A percentile compares a stretch with the other conserved stretches of the same genome.
These are phyloP conservation scores for Umimayanthus chanpuru DNA, from an alignment of 92 coral and sea anemone genomes.

Conservation along the genomic window DNA sequence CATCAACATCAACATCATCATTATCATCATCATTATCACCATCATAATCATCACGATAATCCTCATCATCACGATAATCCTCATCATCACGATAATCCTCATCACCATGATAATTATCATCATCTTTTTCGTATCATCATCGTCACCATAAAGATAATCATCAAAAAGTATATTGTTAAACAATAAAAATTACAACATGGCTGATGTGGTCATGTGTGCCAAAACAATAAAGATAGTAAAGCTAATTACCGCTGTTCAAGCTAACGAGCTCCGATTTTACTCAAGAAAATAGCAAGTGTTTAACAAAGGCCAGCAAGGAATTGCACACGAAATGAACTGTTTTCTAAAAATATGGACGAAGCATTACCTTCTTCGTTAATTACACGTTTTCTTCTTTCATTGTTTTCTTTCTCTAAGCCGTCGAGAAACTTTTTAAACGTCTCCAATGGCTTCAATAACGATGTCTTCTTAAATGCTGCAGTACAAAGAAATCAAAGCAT, in stretches of 20 bases:
- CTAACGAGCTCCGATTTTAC: background rate
- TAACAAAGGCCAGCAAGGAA: background rate
- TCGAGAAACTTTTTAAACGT: constrained; percentile 70
- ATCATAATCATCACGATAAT: too few species aligned
- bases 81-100: too few species aligned
- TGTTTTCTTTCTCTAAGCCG: constrained; percentile 71
- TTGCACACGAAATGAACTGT: too few species aligned
- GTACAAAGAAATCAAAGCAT: background rate
- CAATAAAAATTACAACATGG: too few species aligned
- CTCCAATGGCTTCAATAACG: constrained; percentile 62
- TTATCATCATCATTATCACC: too few species aligned
- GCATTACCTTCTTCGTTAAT: constrained; percentile 68
- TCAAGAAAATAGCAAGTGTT: background rate
- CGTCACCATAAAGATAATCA: too few species aligned
- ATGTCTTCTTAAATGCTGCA: constrained; percentile 77
- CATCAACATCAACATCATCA: too few species aligned
- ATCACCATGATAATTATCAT: too few species aligned
- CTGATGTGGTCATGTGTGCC: background rate
- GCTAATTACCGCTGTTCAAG: background rate
- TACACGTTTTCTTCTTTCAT: constrained; percentile 59
- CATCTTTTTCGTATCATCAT: too few species aligned
- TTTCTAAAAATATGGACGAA: background rate
- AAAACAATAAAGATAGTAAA: too few species aligned
- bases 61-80: too few species aligned
- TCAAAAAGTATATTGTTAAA: too few species aligned